Evolutionary conservation across 2,797 vertebrate genomes (phyloP).

Genomic region (Hybognathus amarus): DNA sequence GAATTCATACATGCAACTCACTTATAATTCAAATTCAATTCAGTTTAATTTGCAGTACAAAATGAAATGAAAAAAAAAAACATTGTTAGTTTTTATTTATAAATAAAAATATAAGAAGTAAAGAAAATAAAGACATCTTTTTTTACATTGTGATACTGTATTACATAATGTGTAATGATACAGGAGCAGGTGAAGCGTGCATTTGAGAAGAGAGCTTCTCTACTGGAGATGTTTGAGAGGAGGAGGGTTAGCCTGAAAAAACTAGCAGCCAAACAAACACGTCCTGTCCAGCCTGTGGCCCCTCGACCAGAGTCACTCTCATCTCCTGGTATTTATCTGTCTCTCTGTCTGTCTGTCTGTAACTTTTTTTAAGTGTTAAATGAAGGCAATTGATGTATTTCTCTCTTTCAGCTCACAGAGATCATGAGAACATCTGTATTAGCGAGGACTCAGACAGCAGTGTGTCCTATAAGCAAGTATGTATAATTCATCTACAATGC

Average conservation of each 20-base stretch:
- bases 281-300: slow-evolving; percentile 96
- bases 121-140: background rate
- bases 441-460: slow-evolving; percentile 33
- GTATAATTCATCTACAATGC: slow-evolving; percentile 9
- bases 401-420: slow-evolving; percentile 47
- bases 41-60: background rate
- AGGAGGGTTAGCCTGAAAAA: slow-evolving; percentile 93
- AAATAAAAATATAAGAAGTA: background rate
- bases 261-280: slow-evolving; percentile 93
- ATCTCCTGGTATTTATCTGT: background rate
- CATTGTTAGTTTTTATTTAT: too few relatives aligned
- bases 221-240: slow-evolving; percentile 97
- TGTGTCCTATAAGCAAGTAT: slow-evolving; percentile 49
- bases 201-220: slow-evolving; percentile 90
- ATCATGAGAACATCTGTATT: slow-evolving; percentile 39
- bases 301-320: slow-evolving; percentile 89
- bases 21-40: background rate
- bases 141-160: background rate
- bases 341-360: background rate
- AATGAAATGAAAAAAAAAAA: background rate
- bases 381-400: background rate
- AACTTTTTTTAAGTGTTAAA: background rate
- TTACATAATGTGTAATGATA: background rate
- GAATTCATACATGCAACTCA: background rate
- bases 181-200: slow-evolving; percentile 91